Base-by-base conservation (phyloP, 2,888 invertebrate genomes). In the Chironomus tentans region DNA sequence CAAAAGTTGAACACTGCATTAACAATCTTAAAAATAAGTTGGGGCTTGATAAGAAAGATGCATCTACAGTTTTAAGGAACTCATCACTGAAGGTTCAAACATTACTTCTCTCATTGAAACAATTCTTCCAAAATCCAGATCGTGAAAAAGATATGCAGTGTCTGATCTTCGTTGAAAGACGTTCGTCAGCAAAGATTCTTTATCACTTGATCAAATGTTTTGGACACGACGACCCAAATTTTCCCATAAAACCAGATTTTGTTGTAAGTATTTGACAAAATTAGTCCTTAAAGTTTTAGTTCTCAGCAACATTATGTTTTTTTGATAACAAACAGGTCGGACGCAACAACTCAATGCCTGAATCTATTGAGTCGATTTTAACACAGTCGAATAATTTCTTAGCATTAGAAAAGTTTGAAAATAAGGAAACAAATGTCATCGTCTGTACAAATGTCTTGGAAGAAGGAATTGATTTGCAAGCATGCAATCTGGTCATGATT, bases 381-480 rank as follows among this genome's bases (percentile, higher is more conserved):
- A 81, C 82, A 28, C 61, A 78, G 0, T 82, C 82, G 76, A 81
- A 81, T 80, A 79, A 79, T 7, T 80, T 78, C 15, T 76, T 56
- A 81, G 84, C 85, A 2, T 80, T 87, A n/a, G 80, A 84, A 18
- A 85, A 87, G 50, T 92, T 92, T 80, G 85, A 87, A 22, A 82
- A 82, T 7, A 87, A 88, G 7, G 83, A 86, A 47, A 82, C 86
- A 4, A 94, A 94, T 82, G 81, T 92, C 2, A 81, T 93, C 38
- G 83, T 92, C 1, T 87, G 91, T 0, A 91, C 97, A 0, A 91
- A 91, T 81, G 92, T 97, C 0, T 85, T 97, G 38, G 97, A 97
- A 82, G 97, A 97, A 84, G 96, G 96, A 0, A 88, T 96, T 7
- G 95, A 97, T 82, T 87, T 97, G 38, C 91, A 91, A 2, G 87